Evolutionary conservation across 2,888 invertebrate species (phyloP).

Genomic region (Chaitophorus viminalis): DNA sequence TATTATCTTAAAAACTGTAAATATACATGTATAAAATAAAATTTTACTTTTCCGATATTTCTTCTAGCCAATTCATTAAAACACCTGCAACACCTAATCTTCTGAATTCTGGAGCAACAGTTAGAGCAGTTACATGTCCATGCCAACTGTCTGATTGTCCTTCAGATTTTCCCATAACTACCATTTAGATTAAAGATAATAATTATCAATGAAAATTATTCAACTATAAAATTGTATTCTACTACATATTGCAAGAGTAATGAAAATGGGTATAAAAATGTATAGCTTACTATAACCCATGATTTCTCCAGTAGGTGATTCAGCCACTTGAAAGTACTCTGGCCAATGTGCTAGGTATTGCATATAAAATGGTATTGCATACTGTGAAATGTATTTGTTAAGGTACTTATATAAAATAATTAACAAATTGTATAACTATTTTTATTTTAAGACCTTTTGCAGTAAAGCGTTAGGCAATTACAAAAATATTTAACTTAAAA

Average conservation of each 20-base stretch:
- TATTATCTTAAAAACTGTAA: background rate
- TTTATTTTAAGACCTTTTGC: no score
- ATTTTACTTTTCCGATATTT: constrained; percentile 84
- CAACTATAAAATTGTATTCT: background rate
- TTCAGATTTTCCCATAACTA: constrained; percentile 99
- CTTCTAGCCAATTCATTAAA: constrained; percentile 93
- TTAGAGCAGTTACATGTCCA: constrained; percentile 98
- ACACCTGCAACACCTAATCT: constrained; percentile 91
- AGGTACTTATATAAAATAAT: constrained; percentile 28
- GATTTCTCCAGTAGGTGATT: constrained; percentile 93
- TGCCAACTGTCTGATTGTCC: constrained; percentile 97
- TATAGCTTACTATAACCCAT: constrained; percentile 99
- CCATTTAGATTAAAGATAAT: constrained; percentile 62
- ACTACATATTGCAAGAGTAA: background rate
- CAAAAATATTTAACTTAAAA: background rate
- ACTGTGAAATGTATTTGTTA: constrained; percentile 67
- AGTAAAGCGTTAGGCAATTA: no score
- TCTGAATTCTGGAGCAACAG: constrained; percentile 94
- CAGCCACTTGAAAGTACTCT: constrained; percentile 97
- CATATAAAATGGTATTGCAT: constrained; percentile 94
- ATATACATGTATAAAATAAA: background rate
- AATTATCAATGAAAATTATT: background rate
- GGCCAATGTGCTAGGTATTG: constrained; percentile 99
- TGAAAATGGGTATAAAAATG: constrained; percentile 64
- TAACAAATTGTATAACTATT: background rate